Conservation (phyloP, 2,888 invertebrate species). For the Gasteruption jaculator region DNA sequence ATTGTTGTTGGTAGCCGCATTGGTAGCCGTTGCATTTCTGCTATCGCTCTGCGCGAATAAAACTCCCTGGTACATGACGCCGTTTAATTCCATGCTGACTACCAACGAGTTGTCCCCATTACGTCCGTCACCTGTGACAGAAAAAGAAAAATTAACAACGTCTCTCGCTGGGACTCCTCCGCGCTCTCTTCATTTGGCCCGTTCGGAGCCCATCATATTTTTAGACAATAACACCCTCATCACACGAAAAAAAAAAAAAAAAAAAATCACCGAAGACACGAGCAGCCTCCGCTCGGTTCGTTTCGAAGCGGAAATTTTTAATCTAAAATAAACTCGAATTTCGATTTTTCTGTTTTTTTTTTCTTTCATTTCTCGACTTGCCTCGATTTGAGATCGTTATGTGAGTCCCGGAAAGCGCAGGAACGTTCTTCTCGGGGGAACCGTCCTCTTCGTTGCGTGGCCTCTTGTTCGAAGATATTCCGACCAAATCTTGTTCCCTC, state of each 20-base stretch:
- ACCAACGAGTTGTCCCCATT: conserved; percentile 85
- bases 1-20: conserved; percentile 19
- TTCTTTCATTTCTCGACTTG: too few species aligned
- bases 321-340: too few species aligned
- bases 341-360: too few species aligned
- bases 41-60: conserved; percentile 63
- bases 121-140: conserved; percentile 69
- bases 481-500: conserved; percentile 55
- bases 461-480: conserved; percentile 61
- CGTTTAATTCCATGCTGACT: conserved; percentile 95
- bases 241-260: too few species aligned
- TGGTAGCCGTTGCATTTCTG: conserved; percentile 24
- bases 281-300: too few species aligned
- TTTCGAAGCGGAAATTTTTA: too few species aligned
- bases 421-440: conserved; percentile 26
- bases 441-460: conserved; percentile 52
- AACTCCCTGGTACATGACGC: conserved; percentile 92
- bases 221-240: too few species aligned
- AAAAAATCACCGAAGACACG: too few species aligned
- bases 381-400: conserved; percentile 88
- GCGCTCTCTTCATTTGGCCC: too few species aligned
- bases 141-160: conserved; percentile 24
- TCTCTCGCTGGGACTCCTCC: too few species aligned
- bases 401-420: conserved; percentile 57
- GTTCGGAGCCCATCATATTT: too few species aligned